Evolutionary conservation across 2,113 vertebrate genomes (phyloP).

Genomic region (Mola mola): DNA sequence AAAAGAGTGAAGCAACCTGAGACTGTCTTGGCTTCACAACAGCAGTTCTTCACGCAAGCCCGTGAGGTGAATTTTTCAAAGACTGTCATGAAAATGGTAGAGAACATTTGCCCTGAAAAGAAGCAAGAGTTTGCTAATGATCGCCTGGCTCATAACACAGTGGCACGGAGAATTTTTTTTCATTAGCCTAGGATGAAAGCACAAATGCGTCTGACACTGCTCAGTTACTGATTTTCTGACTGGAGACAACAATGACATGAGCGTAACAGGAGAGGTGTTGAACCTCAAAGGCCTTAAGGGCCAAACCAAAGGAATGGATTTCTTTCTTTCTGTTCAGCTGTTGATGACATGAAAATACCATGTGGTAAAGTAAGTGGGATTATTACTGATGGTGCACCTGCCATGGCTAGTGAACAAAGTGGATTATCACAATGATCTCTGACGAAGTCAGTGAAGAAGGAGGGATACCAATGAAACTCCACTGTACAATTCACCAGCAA

Average conservation of each 20-base stretch:
- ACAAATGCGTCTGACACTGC: not conserved
- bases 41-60: not conserved
- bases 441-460: constrained; percentile 51
- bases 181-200: not conserved
- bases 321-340: not conserved
- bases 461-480: constrained; percentile 27
- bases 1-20: constrained; percentile 38
- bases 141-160: constrained; percentile 2
- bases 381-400: not conserved
- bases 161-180: not conserved
- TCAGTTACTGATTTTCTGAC: not conserved
- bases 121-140: constrained; percentile 42
- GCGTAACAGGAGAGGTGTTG: not conserved
- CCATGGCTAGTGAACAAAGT: constrained; percentile 32
- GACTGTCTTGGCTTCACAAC: constrained; percentile 6
- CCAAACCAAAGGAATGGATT: constrained; percentile 16
- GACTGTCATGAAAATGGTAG: constrained; percentile 45
- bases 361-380: not conserved
- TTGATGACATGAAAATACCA: not conserved
- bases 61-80: constrained; percentile 47
- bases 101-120: constrained; percentile 49
- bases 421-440: constrained; percentile 33
- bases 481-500: constrained; percentile 49
- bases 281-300: constrained; percentile 19
- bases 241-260: constrained; percentile 11